Percentiles rank a stretch among this genome's conserved stretches.
Conservation (phyloP, 2,888 invertebrate species). For the Amitus sp. region DNA sequence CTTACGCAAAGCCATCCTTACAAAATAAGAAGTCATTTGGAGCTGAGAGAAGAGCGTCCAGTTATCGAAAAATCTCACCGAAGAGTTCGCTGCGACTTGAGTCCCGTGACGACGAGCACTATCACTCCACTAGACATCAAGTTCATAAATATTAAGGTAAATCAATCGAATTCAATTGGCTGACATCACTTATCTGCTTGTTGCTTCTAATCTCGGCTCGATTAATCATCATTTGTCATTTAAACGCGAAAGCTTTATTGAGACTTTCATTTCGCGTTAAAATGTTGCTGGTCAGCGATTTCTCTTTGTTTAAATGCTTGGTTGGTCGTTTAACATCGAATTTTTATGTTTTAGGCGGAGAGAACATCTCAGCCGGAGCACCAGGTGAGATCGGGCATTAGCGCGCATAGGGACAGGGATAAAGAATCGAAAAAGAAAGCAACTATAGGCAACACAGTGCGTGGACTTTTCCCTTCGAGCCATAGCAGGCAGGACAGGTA, state of each 20-base stretch:
- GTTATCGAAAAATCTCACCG: conserved; percentile 60
- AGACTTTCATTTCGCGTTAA: neutral
- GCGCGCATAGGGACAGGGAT: conserved; percentile 56
- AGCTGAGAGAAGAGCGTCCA: conserved; percentile 54
- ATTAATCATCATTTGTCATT: conserved; percentile 1
- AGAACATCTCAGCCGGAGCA: conserved; percentile 56
- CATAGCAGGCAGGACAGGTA: conserved; percentile 66
- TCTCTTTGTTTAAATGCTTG: conserved; percentile 5
- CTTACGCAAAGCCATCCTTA: conserved; percentile 52
- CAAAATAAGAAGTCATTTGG: conserved; percentile 55
- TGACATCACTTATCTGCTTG: neutral
- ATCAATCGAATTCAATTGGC: conserved; percentile 4
- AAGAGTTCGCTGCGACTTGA: conserved; percentile 61
- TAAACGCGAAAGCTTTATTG: neutral
- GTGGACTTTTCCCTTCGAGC: conserved; percentile 64
- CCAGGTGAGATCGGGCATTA: conserved; percentile 54
- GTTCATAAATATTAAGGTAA: conserved; percentile 60
- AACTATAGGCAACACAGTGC: conserved; percentile 65
- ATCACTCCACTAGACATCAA: conserved; percentile 58
- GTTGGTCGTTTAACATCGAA: neutral
- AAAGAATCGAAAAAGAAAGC: conserved; percentile 62
- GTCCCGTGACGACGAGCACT: conserved; percentile 60
- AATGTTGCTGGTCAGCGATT: no score
- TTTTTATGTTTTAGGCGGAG: conserved; percentile 49
- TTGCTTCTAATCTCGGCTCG: conserved; percentile 4